A percentile compares a stretch with the other conserved stretches of the same genome.
These are phyloP conservation scores for Drosophila melanica DNA, from an alignment of 1,140 invertebrate species.

Conservation along the genomic window DNA sequence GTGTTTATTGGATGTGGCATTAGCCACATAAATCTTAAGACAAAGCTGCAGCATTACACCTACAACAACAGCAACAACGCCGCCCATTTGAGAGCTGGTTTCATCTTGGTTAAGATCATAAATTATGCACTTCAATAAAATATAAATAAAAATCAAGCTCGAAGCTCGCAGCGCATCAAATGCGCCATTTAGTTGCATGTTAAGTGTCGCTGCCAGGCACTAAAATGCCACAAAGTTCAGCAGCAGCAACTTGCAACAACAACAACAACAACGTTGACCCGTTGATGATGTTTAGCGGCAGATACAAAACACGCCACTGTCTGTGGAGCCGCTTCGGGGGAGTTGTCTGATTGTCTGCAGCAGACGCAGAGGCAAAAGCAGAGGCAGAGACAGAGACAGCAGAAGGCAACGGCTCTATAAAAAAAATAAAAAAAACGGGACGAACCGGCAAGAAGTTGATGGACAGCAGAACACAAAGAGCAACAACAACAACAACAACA, in stretches of 20 bases:
- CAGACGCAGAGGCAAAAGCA: neutral
- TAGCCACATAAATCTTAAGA: slow-evolving; percentile 45
- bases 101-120: slow-evolving; percentile 40
- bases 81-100: slow-evolving; percentile 13
- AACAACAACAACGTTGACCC: slow-evolving; percentile 60
- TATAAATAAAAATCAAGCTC: slow-evolving; percentile 63
- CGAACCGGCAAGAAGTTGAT: slow-evolving; percentile 49
- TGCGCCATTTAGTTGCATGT: slow-evolving; percentile 78
- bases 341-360: slow-evolving; percentile 17
- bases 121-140: slow-evolving; percentile 69
- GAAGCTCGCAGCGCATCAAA: slow-evolving; percentile 51
- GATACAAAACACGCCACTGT: slow-evolving; percentile 67
- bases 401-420: slow-evolving; percentile 34
- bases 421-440: slow-evolving; percentile 37
- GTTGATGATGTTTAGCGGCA: slow-evolving; percentile 60
- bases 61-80: slow-evolving; percentile 6
- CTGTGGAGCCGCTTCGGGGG: slow-evolving; percentile 31
- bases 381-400: slow-evolving; percentile 8
- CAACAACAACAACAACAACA: slow-evolving; percentile 29
- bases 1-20: slow-evolving; percentile 49
- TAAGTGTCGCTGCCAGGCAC: slow-evolving; percentile 74
- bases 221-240: slow-evolving; percentile 70
- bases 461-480: slow-evolving; percentile 54
- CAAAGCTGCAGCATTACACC: slow-evolving; percentile 33
- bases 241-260: slow-evolving; percentile 1